These are phyloP conservation scores for Drosophila bocki DNA, from an alignment of 1,140 invertebrate genomes.

Conservation along the genomic window DNA sequence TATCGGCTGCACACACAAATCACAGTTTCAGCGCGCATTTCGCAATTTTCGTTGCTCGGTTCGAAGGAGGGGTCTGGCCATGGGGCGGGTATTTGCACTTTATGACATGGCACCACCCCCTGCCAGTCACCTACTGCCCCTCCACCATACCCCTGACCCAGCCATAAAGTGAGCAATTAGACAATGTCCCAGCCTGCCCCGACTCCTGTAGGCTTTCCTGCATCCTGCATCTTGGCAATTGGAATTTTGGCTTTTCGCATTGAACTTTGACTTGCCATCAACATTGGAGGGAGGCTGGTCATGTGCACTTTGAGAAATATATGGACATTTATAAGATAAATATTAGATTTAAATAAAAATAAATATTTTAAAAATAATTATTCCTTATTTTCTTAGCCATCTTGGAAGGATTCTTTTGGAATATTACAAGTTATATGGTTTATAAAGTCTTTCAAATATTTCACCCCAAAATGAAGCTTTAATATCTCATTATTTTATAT, in stretches of 20 bases:
- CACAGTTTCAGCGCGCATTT: constrained; percentile 49
- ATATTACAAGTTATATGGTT: not conserved
- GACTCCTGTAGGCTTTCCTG: not conserved
- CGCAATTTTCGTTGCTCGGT: constrained; percentile 52
- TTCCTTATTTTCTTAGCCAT: not conserved
- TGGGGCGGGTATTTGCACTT: constrained; percentile 60
- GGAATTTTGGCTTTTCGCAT: constrained; percentile 71
- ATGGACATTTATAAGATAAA: not conserved
- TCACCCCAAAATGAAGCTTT: too few species aligned
- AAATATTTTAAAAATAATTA: not conserved
- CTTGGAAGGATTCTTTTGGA: too few species aligned
- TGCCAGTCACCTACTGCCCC: not conserved
- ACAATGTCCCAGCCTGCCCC: constrained; percentile 54
- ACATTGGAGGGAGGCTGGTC: constrained; percentile 12
- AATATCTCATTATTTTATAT: not conserved
- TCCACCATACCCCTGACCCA: not conserved
- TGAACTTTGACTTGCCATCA: constrained; percentile 77
- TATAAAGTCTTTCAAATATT: not conserved
- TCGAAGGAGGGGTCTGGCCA: constrained; percentile 3
- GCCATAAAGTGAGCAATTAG: constrained; percentile 79
- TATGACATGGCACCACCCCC: constrained; percentile 61
- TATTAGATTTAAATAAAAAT: not conserved
- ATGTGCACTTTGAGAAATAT: constrained; percentile 14
- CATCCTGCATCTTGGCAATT: constrained; percentile 68
- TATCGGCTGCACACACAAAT: constrained; percentile 71